Base-by-base conservation (phyloP, 37 sponge, comb jelly and placozoan genomes). In the Chondrilla cf. caribensis region DNA sequence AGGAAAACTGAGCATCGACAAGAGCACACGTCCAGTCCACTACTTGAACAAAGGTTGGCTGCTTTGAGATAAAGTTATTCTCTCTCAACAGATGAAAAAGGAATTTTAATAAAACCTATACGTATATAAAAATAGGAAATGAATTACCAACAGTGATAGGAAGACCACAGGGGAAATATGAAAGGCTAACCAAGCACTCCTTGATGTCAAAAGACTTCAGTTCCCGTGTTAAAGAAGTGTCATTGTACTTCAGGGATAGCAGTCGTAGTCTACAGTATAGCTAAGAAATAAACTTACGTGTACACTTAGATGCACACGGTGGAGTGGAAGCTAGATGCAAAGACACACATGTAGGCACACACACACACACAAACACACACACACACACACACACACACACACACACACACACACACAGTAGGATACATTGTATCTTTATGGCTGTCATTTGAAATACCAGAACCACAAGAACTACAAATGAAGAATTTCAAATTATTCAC, bases 1-100 rank as follows among this genome's bases (percentile, higher is more conserved):
- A 32, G 21, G 43, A 15, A 21, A 73, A 73, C 44, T 73, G 76
- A 17, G 76, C 76, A 39, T 73, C 76, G 25, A 73, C 44, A 7
- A 73, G 9, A 73, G 44, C 76, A 73, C 76, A 73, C 18, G 6
- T 25, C 76, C 76, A 73, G 15, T 38, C 41, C 41, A 73, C 44
- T 15, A 73, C 24, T 9, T 43, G 76, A 21, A 39, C 24, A 37
- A 73, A 73, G 19, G 76, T 32, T 36, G 76, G 76, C 18, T 19
- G 18, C 25, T 40, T 37, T 5, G 76, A 73, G 1, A 73, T 21
- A 73, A 39, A 73, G 7, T 42, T 38, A 43, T 18, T 25, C 21
- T 39, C 36, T 17, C 17, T 22, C 11, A 73, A 43, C 44, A 37
- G 43, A 8, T 2, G 24, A 73, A 19, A 73, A n/a, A 73, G 36